phyloP scores from a whole-genome alignment of 35 echinoderm and acorn worm species.

The Ptychodera flava region DNA sequence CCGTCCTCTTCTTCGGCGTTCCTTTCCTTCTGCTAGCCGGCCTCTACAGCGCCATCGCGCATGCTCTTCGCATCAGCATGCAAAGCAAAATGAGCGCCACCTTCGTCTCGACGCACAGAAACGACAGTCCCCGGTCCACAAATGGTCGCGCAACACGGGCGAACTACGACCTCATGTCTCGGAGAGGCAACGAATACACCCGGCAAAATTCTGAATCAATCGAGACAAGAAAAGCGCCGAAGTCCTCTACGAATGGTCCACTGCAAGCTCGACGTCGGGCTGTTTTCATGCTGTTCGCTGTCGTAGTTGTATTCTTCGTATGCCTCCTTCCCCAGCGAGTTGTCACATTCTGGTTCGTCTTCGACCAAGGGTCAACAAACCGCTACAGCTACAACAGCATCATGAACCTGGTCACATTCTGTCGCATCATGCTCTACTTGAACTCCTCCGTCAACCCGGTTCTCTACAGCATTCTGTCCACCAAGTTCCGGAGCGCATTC shows the following conservation, averaged over 20 bases:
- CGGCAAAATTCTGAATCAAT: not conserved
- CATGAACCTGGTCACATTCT: not conserved
- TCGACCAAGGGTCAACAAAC: not conserved
- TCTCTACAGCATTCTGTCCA: not conserved
- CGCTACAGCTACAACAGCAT: not conserved
- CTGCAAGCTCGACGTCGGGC: conserved; percentile 39
- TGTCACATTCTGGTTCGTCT: conserved; percentile 66
- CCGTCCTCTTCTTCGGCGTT: conserved; percentile 60
- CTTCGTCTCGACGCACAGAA: not conserved
- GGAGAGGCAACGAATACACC: not conserved
- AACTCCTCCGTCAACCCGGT: not conserved
- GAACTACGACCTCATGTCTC: not conserved
- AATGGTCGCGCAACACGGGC: not conserved
- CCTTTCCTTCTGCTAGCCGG: conserved; percentile 53
- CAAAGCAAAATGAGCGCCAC: not conserved
- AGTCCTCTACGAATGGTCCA: not conserved
- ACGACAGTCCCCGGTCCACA: not conserved
- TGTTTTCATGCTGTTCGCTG: conserved; percentile 53
- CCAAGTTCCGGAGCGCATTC: not conserved
- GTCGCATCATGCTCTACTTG: not conserved
- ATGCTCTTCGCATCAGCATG: conserved; percentile 21
- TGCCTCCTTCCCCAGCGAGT: conserved; percentile 79
- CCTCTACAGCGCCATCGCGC: conserved; percentile 66
- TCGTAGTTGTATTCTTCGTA: conserved; percentile 79
- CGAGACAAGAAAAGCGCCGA: not conserved